Evolutionary conservation across 92 coral and sea anemone genomes (phyloP), one percentile per base, ranked within the genome.

Genomic region (Virgularia gustaviana): DNA sequence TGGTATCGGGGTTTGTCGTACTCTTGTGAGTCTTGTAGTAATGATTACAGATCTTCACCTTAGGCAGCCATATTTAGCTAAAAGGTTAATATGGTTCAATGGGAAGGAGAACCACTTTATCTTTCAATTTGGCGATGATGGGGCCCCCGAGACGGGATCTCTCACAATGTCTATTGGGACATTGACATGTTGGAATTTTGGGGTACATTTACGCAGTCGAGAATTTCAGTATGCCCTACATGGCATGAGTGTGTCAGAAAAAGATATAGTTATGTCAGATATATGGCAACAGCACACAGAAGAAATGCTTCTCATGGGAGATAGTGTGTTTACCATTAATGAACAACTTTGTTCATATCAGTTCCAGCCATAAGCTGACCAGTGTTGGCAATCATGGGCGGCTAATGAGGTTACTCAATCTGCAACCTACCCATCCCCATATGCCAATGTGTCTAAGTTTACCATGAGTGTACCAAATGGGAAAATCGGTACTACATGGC

Each of bases 121-220:
- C 13, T 25, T 72, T 53, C 66, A 55, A 38, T 72, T 72, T 72
- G 58, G 65, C 29, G 78, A 72, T 57, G 70, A 57, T 72, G 78
- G 78, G 65, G 78, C 78, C 20, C 59, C 61, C 9, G 79, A 74
- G 32, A 74, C 72, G 22, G 51, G 42, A 9, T 52, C 62, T 32
- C 36, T 61, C 35, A 60, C 43, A 7, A 74, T 74, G 79, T 74
- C 72, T 22, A 74, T 47, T 23, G 72, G 72, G 33, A 42, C 71
- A 60, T 13, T 61, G 11, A 31, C 79, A 42, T 34, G 19, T 35
- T 74, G 79, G 79, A 74, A 44, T 44, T 74, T 74, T 63, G 70
- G 78, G 18, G 70, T 39, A 9, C 43, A 65, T 18, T 56, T 74
- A 34, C 59, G 79, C 39, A 74, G 79, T 63, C 62, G 79, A 29